Evolutionary conservation across 2,888 invertebrate species (phyloP).

Genomic region (Tipula confusa): DNA sequence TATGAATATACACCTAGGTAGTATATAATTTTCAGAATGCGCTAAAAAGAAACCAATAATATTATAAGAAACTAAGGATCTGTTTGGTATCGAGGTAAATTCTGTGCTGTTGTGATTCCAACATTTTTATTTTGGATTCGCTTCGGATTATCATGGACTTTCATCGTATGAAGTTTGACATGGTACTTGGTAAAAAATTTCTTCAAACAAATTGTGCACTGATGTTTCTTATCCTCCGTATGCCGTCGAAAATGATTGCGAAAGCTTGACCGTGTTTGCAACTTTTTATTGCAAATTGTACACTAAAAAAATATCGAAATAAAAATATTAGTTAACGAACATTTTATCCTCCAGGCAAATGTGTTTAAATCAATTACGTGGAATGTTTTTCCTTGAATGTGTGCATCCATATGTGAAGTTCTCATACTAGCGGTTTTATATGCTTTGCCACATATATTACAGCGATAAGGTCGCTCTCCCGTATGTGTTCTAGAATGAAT

Average conservation of each 20-base stretch:
- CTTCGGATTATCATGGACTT: slow-evolving; percentile 33
- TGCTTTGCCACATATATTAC: slow-evolving; percentile 88
- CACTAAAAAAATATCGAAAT: slow-evolving; percentile 30
- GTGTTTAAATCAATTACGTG: slow-evolving; percentile 29
- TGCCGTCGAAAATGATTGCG: slow-evolving; percentile 34
- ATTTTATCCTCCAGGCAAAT: no score
- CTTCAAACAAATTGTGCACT: slow-evolving; percentile 32
- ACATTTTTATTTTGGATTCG: slow-evolving; percentile 29
- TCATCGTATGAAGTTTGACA: slow-evolving; percentile 34
- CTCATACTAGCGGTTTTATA: slow-evolving; percentile 95
- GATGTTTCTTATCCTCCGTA: slow-evolving; percentile 33
- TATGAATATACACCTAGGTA: no score
- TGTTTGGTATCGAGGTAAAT: not conserved
- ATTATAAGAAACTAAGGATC: not conserved
- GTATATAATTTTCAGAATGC: no score
- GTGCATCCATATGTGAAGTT: slow-evolving; percentile 96
- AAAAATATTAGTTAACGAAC: not conserved
- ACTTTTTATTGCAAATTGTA: slow-evolving; percentile 33
- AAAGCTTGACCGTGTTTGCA: slow-evolving; percentile 34
- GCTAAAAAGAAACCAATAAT: no score
- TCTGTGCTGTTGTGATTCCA: not conserved
- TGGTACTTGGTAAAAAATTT: slow-evolving; percentile 35
- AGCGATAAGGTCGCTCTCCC: slow-evolving; percentile 89
- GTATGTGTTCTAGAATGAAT: slow-evolving; percentile 93
- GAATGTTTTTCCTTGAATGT: slow-evolving; percentile 45